Evolutionary conservation across 64 coral and sea anemone genomes (phyloP), one percentile per base, ranked within the genome.

Genomic region (Montipora foliosa): DNA sequence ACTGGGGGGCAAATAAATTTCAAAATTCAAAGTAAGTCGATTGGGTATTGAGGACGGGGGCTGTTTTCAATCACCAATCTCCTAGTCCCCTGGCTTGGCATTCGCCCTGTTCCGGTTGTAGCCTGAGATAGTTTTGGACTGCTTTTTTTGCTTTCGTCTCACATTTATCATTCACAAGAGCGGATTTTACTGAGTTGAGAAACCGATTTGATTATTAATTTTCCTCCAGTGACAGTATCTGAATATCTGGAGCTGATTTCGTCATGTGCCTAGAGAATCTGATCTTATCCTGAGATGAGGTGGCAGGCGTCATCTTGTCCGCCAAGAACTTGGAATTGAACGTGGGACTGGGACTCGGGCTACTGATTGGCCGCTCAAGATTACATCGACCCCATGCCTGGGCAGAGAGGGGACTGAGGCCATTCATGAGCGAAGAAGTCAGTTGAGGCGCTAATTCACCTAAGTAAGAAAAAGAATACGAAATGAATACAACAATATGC

Each of bases 261-360:
- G 83, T 77, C 91, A 93, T 93, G 47, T 93, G 82, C 50, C 91
- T 67, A 72, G 91, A 93, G 74, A 93, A 93, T 51, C 85, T 79
- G 68, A 79, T 17, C 19, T 93, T 87, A n/a, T 17, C 62, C 37
- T 16, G 62, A 13, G 44, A 19, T 8, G 14, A 7, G 8, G 25
- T 68, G 29, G 2, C 11, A 0, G 53, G n/a, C 5, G 61, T 16
- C 61, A 84, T 17, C 13, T 64, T 21, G 8, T 48, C 16, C 2
- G 22, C 61, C 14, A 44, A 48, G 9, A 15, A n/a, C 81, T 47
- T 84, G 14, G 37, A 61, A 8, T 47, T 17, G 15, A 49, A 57
- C 6, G 3, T 57, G 53, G 11, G 61, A 84, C 13, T 84, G 45
- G 44, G 44, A 84, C 13, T 84, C 19, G 44, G 81, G 46, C 81